phyloP scores from a whole-genome alignment of 2,113 vertebrate genomes.

The Anguilla japonica region DNA sequence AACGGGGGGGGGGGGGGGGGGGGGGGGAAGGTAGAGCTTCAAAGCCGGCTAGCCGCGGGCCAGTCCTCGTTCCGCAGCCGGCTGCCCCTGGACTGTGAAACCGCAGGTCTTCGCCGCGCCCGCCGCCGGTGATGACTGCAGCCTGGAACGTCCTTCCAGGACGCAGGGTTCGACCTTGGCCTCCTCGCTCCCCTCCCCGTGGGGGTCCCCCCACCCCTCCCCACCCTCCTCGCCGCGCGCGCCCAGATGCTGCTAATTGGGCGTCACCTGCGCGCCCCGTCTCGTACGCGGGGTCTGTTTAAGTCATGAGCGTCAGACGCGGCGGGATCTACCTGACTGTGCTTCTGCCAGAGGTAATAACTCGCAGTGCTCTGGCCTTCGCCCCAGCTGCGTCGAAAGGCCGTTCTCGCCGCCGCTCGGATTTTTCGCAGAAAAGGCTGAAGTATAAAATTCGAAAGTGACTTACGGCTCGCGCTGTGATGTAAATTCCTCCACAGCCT shows the following conservation, averaged over 20 bases:
- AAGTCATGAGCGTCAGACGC: slow-evolving; percentile 4
- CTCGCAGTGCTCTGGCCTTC: neutral
- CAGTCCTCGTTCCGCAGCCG: slow-evolving; percentile 48
- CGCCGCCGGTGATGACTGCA: neutral
- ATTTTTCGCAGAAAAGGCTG: neutral
- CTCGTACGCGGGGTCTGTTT: neutral
- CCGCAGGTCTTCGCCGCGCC: slow-evolving; percentile 52
- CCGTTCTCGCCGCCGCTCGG: neutral
- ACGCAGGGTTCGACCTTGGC: neutral
- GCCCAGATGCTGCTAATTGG: neutral
- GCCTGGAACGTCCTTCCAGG: neutral
- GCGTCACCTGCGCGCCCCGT: neutral
- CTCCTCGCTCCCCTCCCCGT: neutral
- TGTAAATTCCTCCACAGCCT: neutral
- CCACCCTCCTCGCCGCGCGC: neutral
- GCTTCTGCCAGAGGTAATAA: neutral
- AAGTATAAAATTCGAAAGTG: neutral
- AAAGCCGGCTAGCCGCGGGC: slow-evolving; percentile 44
- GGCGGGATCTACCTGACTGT: neutral
- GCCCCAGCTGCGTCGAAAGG: neutral
- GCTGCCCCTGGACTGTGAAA: slow-evolving; percentile 60
- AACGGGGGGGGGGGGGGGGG: slow-evolving; percentile 40
- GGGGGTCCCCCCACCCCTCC: no score
- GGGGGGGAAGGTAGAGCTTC: slow-evolving; percentile 51
- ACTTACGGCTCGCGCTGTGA: neutral